Conservation (phyloP, 1,140 invertebrate genomes). For the Drosophila willistoni region DNA sequence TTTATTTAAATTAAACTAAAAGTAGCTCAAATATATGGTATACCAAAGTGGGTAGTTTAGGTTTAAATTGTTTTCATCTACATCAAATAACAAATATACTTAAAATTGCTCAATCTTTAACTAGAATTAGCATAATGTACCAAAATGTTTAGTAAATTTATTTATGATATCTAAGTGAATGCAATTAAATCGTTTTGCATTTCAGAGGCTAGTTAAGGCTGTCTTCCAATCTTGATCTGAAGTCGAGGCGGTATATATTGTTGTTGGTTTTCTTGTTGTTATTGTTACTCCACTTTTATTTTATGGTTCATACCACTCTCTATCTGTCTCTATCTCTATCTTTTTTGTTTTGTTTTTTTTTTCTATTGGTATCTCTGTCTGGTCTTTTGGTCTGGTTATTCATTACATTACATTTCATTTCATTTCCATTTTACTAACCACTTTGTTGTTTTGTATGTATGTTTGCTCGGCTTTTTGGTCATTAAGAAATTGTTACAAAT, state of each 20-base stretch:
- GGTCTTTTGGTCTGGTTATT: slow-evolving; percentile 13
- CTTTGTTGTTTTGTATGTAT: slow-evolving; percentile 22
- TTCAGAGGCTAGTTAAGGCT: not conserved
- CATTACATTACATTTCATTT: slow-evolving; percentile 38
- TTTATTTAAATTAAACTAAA: too few species aligned
- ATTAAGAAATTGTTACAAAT: slow-evolving; percentile 65
- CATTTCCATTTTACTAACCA: slow-evolving; percentile 27
- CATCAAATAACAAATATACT: too few species aligned
- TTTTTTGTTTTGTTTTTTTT: not conserved
- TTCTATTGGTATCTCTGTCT: not conserved
- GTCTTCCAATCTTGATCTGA: slow-evolving; percentile 1
- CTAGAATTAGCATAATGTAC: too few species aligned
- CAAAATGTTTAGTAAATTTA: not conserved
- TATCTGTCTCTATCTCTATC: not conserved
- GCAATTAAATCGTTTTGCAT: not conserved
- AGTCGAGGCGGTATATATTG: not conserved
- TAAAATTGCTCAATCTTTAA: too few species aligned
- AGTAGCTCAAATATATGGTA: too few species aligned
- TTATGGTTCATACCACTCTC: not conserved
- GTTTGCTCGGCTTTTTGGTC: slow-evolving; percentile 27
- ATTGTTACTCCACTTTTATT: slow-evolving; percentile 10
- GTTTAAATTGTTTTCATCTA: too few species aligned
- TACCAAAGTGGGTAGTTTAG: too few species aligned
- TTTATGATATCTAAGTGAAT: not conserved
- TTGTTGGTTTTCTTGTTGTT: not conserved